Evolutionary conservation across 1,140 invertebrate genomes (phyloP).

Genomic region (Pogonomyrmex californicus): DNA sequence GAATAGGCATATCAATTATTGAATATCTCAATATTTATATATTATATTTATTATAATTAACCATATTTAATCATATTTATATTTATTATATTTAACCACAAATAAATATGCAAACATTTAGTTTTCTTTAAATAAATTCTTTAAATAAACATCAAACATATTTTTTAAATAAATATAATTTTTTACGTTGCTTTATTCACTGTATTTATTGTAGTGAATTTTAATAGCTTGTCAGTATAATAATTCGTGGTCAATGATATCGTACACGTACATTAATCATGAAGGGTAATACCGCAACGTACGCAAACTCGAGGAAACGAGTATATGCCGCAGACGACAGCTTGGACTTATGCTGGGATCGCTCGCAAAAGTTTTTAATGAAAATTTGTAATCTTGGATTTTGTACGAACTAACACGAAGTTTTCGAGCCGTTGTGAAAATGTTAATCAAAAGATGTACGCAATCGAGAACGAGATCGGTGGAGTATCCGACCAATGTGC

Average conservation of each 20-base stretch:
- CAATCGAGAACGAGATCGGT: slow-evolving; percentile 1
- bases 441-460: slow-evolving; percentile 78
- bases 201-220: not conserved
- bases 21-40: not conserved
- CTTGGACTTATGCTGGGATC: slow-evolving; percentile 77
- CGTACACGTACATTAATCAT: not conserved
- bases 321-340: slow-evolving; percentile 2
- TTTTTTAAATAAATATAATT: not conserved
- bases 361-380: slow-evolving; percentile 81
- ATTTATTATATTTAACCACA: not conserved
- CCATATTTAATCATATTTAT: no score
- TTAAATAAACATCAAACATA: not conserved
- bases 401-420: slow-evolving; percentile 67
- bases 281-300: not conserved
- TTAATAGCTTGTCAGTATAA: not conserved
- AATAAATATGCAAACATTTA: not conserved
- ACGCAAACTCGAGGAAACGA: not conserved
- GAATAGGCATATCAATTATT: not conserved
- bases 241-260: not conserved
- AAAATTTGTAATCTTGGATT: slow-evolving; percentile 82
- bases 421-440: slow-evolving; percentile 74
- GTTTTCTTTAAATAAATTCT: not conserved
- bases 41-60: no score
- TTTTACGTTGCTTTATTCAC: not conserved
- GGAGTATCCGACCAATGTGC: slow-evolving; percentile 3